Conservation (phyloP, 2,797 vertebrate genomes). For the Geotrypetes seraphini region DNA sequence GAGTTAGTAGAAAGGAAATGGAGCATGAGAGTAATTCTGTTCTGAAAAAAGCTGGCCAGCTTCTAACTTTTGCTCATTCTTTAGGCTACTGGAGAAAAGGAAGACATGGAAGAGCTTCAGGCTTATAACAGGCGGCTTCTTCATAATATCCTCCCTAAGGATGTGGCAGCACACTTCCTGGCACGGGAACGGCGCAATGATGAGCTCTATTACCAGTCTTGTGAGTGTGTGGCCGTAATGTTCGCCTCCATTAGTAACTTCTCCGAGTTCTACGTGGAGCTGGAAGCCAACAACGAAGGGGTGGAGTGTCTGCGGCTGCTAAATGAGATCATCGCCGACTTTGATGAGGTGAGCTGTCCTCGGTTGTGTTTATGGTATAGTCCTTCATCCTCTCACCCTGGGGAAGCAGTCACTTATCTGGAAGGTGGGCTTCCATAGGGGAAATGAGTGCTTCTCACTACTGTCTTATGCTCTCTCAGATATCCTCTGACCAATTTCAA, state of each 20-base stretch:
- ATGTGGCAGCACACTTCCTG: slow-evolving; percentile 86
- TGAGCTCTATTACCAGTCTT: slow-evolving; percentile 92
- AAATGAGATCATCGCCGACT: slow-evolving; percentile 92
- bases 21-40: no score
- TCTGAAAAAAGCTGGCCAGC: no score
- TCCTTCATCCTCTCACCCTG: no score
- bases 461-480: no score
- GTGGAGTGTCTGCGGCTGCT: slow-evolving; percentile 87
- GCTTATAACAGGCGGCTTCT: slow-evolving; percentile 88
- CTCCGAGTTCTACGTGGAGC: slow-evolving; percentile 90
- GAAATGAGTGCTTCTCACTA: no score
- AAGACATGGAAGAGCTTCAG: slow-evolving; percentile 94
- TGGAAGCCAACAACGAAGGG: slow-evolving; percentile 92
- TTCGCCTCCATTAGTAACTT: slow-evolving; percentile 95
- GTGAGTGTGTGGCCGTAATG: slow-evolving; percentile 91
- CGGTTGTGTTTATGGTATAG: no score
- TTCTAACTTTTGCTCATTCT: background rate
- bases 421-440: no score
- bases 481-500: no score
- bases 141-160: slow-evolving; percentile 91
- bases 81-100: slow-evolving; percentile 90
- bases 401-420: background rate
- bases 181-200: slow-evolving; percentile 81
- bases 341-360: slow-evolving; percentile 74
- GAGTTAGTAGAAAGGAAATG: no score